Conservation (phyloP, 2,797 vertebrate species). For the Myotis pilosus region DNA sequence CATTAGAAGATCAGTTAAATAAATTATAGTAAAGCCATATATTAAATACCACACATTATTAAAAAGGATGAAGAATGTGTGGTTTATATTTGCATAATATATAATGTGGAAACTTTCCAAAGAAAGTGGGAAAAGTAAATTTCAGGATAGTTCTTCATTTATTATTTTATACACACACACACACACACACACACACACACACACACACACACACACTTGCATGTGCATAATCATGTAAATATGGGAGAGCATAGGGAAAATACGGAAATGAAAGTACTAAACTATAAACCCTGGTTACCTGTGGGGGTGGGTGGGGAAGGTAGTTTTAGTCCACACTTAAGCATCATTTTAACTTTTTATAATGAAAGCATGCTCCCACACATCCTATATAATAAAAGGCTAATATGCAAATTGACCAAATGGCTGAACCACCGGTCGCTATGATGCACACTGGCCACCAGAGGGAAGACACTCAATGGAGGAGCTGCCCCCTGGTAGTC, state of each 20-base stretch:
- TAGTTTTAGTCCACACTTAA: neutral
- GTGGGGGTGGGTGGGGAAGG: neutral
- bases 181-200: neutral
- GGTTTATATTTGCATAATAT: neutral
- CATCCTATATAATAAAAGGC: too few species aligned
- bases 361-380: neutral
- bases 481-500: too few species aligned
- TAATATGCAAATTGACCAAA: too few species aligned
- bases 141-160: neutral
- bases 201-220: neutral
- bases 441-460: too few species aligned
- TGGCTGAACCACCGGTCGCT: too few species aligned
- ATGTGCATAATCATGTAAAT: neutral
- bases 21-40: neutral
- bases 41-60: neutral
- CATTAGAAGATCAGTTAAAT: neutral
- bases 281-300: neutral
- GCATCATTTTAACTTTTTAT: neutral
- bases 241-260: neutral
- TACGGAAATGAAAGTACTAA: neutral
- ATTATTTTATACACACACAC: neutral
- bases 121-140: neutral
- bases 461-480: too few species aligned
- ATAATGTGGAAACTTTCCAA: neutral
- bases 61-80: neutral